These are phyloP conservation scores for Anagrus nilaparvatae DNA, from an alignment of 1,140 invertebrate species.

Conservation along the genomic window DNA sequence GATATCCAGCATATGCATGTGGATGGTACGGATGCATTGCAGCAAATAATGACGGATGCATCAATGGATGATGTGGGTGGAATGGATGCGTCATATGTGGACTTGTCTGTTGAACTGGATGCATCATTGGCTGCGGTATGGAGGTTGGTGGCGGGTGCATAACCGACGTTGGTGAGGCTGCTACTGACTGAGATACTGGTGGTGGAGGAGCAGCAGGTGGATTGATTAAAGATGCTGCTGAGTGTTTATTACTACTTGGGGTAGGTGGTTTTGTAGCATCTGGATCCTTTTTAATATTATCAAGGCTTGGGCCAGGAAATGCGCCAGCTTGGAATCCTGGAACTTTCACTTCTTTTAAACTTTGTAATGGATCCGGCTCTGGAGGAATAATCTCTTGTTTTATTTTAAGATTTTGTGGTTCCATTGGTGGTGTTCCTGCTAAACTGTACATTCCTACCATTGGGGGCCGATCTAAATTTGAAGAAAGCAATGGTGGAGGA, in stretches of 20 bases:
- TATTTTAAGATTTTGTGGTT: slow-evolving; percentile 70
- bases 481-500: slow-evolving; percentile 19
- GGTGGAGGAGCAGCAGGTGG: slow-evolving; percentile 29
- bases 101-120: slow-evolving; percentile 55
- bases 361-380: slow-evolving; percentile 60
- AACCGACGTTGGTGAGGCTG: slow-evolving; percentile 35
- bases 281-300: slow-evolving; percentile 67
- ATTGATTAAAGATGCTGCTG: slow-evolving; percentile 18
- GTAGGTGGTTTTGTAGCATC: slow-evolving; percentile 42
- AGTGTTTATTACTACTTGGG: slow-evolving; percentile 30
- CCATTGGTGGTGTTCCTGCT: slow-evolving; percentile 42
- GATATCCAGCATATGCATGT: slow-evolving; percentile 57
- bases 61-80: slow-evolving; percentile 54
- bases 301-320: slow-evolving; percentile 48
- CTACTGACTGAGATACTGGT: slow-evolving; percentile 31
- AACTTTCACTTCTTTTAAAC: slow-evolving; percentile 70
- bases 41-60: slow-evolving; percentile 57
- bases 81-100: slow-evolving; percentile 51
- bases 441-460: slow-evolving; percentile 35
- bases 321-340: slow-evolving; percentile 54
- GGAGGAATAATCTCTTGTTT: slow-evolving; percentile 61
- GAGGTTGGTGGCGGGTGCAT: slow-evolving; percentile 52
- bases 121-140: slow-evolving; percentile 58
- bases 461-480: slow-evolving; percentile 21
- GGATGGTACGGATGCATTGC: slow-evolving; percentile 59